Evolutionary conservation across 2,888 invertebrate species (phyloP).

Genomic region (Ecliptopera silaceata): DNA sequence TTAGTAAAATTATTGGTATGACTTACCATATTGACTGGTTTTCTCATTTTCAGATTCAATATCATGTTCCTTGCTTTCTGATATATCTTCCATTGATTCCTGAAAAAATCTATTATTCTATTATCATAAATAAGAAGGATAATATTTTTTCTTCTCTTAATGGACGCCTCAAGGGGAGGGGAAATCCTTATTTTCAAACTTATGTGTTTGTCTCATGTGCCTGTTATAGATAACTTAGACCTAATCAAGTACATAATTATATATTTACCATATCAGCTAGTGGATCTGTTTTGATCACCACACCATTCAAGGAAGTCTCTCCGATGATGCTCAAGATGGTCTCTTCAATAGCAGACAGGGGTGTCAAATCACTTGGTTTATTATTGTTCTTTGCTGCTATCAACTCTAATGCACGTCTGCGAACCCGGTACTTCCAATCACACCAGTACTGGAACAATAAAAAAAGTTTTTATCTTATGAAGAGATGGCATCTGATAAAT

Average conservation of each 20-base stretch:
- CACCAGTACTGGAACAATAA: constrained; percentile 60
- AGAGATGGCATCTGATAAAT: too few relatives aligned
- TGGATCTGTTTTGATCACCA: constrained; percentile 57
- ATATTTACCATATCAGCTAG: constrained; percentile 43
- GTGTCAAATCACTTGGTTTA: constrained; percentile 47
- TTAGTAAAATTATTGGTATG: too few relatives aligned
- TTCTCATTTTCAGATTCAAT: constrained; percentile 36
- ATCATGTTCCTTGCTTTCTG: constrained; percentile 33
- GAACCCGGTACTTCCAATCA: constrained; percentile 67
- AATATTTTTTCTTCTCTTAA: too few relatives aligned
- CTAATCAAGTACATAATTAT: too few relatives aligned
- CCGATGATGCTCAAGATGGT: constrained; percentile 57
- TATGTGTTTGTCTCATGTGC: too few relatives aligned
- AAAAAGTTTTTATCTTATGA: too few relatives aligned
- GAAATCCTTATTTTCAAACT: too few relatives aligned
- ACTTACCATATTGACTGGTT: constrained; percentile 41
- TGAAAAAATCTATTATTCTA: too few relatives aligned
- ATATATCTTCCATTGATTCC: constrained; percentile 43
- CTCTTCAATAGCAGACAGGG: constrained; percentile 55
- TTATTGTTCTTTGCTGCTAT: constrained; percentile 50
- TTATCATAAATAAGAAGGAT: too few relatives aligned
- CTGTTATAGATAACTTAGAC: too few relatives aligned
- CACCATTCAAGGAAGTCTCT: constrained; percentile 49
- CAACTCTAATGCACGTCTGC: constrained; percentile 57
- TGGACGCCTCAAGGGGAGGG: too few relatives aligned